Conservation (phyloP, 1,140 invertebrate species). For the Dendrolimus kikuchii region DNA sequence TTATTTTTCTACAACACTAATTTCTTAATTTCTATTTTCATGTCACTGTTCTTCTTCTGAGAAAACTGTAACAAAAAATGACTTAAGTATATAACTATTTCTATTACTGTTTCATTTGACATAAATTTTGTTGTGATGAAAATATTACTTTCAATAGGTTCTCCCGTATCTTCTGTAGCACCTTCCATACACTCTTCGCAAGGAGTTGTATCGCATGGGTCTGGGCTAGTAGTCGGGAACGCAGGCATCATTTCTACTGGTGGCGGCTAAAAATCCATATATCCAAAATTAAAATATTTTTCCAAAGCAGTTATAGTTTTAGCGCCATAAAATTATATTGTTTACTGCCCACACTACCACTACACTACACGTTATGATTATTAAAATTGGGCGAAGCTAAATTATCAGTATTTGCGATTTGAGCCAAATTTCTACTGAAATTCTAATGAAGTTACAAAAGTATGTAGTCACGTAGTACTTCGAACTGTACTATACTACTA, state of each 20-base stretch:
- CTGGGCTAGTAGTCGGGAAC: slow-evolving; percentile 42
- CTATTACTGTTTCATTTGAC: neutral
- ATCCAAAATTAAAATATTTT: no score
- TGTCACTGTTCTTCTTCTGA: slow-evolving; percentile 16
- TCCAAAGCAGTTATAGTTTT: no score
- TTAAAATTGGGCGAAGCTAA: no score
- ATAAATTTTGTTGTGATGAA: neutral
- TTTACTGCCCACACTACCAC: no score
- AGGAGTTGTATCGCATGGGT: slow-evolving; percentile 56
- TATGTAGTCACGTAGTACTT: no score
- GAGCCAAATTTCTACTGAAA: no score
- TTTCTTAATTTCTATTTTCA: slow-evolving; percentile 2
- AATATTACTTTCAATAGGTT: slow-evolving; percentile 34
- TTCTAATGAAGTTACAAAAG: no score
- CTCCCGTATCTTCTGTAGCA: slow-evolving; percentile 33
- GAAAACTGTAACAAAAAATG: slow-evolving; percentile 19
- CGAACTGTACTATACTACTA: no score
- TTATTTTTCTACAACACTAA: slow-evolving; percentile 1
- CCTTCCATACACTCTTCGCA: slow-evolving; percentile 54
- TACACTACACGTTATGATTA: no score
- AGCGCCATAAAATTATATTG: no score
- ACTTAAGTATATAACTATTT: neutral
- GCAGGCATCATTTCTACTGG: slow-evolving; percentile 45
- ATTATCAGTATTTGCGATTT: no score
- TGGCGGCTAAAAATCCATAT: slow-evolving; percentile 35